phyloP scores from a whole-genome alignment of 2,113 vertebrate genomes.

The Melozone crissalis region DNA sequence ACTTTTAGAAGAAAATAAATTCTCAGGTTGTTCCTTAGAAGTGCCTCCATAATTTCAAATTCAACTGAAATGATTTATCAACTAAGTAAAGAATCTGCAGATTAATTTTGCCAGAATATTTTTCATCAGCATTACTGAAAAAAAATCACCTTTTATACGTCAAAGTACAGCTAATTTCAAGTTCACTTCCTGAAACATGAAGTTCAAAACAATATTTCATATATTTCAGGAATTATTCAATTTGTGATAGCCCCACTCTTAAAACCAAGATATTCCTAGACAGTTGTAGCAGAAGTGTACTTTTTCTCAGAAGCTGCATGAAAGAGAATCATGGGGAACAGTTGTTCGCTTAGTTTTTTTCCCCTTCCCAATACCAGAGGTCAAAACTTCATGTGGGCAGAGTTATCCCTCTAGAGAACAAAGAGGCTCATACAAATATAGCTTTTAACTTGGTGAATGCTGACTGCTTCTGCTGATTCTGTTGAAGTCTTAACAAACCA shows the following conservation, averaged over 20 bases:
- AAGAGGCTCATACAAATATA: not conserved
- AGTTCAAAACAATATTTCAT: not conserved
- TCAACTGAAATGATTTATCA: not conserved
- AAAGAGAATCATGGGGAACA: not conserved
- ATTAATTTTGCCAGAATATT: not conserved
- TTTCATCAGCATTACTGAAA: not conserved
- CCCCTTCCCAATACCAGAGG: not conserved
- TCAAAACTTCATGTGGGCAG: not conserved
- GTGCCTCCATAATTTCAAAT: not conserved
- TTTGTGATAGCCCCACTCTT: not conserved
- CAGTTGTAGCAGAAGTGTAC: not conserved
- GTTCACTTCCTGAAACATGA: not conserved
- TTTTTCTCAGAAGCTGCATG: not conserved
- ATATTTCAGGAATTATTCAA: not conserved
- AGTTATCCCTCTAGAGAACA: not conserved
- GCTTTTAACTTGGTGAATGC: not conserved
- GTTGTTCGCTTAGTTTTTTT: fast-evolving
- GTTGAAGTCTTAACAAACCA: not conserved
- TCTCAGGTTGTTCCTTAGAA: not conserved
- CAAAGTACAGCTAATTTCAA: not conserved
- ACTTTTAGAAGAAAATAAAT: not conserved
- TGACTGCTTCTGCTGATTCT: not conserved
- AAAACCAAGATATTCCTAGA: not conserved
- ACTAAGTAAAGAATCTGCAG: not conserved
- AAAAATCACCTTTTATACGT: not conserved